Evolutionary conservation across 2,888 invertebrate genomes (phyloP).

Genomic region (Protophormia terraenovae): DNA sequence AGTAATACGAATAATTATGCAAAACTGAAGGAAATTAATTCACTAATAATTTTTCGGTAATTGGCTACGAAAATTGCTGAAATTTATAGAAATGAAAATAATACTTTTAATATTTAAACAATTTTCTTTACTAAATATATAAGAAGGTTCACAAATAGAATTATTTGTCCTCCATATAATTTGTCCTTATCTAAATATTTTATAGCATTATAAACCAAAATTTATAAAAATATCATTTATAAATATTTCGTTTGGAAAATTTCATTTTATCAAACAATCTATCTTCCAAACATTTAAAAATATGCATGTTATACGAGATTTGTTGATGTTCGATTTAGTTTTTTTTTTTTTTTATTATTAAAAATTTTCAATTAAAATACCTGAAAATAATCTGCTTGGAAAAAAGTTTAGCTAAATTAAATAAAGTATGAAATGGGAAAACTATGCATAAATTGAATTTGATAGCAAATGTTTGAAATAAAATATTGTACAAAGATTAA

Average conservation of each 20-base stretch:
- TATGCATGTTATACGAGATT: background rate
- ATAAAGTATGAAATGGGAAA: background rate
- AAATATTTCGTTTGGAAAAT: conserved; percentile 19
- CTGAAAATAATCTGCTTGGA: background rate
- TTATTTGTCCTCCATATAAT: too few relatives aligned
- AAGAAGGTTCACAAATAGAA: too few relatives aligned
- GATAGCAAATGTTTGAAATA: too few relatives aligned
- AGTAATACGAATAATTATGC: too few relatives aligned
- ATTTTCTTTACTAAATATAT: too few relatives aligned
- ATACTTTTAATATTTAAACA: too few relatives aligned
- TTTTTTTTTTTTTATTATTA: background rate
- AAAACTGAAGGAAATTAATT: too few relatives aligned
- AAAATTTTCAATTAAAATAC: conserved; percentile 9
- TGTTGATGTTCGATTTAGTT: background rate
- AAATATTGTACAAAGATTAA: too few relatives aligned
- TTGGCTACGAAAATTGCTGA: too few relatives aligned
- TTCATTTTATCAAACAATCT: conserved; percentile 5
- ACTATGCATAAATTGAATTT: too few relatives aligned
- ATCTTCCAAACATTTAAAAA: background rate
- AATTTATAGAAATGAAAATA: too few relatives aligned
- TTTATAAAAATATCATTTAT: background rate
- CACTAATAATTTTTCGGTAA: too few relatives aligned
- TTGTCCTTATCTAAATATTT: background rate
- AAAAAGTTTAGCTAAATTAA: background rate
- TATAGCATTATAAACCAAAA: background rate